Evolutionary conservation across 2,888 invertebrate genomes (phyloP), one percentile per base, ranked within the genome.

Genomic region (Clepsis dumicolana): DNA sequence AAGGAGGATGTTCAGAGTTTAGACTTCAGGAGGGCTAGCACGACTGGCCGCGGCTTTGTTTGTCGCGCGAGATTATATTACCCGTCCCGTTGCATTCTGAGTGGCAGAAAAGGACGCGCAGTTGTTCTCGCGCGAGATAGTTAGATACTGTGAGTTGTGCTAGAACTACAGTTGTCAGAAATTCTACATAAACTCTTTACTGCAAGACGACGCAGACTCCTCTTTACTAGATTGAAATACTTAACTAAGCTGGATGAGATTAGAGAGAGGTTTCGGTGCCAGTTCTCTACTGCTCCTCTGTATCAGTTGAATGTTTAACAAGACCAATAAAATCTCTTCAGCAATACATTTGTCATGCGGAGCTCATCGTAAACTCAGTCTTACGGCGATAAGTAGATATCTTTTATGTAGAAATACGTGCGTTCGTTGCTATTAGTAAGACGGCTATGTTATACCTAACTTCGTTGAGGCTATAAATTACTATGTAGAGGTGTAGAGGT

Each of bases 361-460:
- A 14, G 24, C 21, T 21, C 68, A 66, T 71, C 74, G 73, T 78
- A 71, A 75, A 78, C 64, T 61, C 68, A 48, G 63, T 65, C 50
- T 41, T 60, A 57, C 59, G 48, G 61, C 62, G 32, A 72, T 76
- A 75, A 79, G 77, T 75, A 70, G 73, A n/a, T n/a, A n/a, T n/a
- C 64, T 72, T 71, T 74, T 64, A 76, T 70, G 71, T 68, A 72
- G 72, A 75, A 73, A 72, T 74, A 71, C 64, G 66, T 64, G 63
- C 64, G 71, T 76, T 79, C 75, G 75, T 73, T 70, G 71, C 73
- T 25, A 71, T 72, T 63, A 71, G 57, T 57, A 16, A 57, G 57
- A 67, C 66, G 56, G 53, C 60, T 64, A 62, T 64, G 63, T 65
- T 62, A 66, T 64, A 64, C 50, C 64, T 64, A 64, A 54, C 64